Evolutionary conservation across 2,113 vertebrate species (phyloP), one percentile per base, ranked within the genome.

Genomic region (Archocentrus centrarchus): DNA sequence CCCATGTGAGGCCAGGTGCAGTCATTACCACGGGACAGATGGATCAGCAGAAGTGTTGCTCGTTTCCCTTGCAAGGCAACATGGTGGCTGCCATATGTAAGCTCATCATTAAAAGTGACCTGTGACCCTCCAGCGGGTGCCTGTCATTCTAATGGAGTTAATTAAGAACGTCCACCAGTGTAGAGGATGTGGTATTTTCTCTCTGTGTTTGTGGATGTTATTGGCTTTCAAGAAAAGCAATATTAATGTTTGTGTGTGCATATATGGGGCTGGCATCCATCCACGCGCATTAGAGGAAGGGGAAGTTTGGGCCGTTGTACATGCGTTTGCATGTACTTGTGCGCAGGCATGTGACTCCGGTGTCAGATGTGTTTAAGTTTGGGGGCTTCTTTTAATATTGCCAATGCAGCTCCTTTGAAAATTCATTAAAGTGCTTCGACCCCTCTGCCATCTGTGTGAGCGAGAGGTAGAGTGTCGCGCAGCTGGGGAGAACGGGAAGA

Each of bases 391-490:
- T 94, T 95, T 94, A 93, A 95, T 94, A 94, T 94, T 90, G 89
- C 91, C 93, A 89, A 85, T 81, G 82, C 89, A 59, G 79, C 83
- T 90, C 83, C 93, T 93, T 95, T 91, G 94, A 95, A 94, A 95
- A 95, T 95, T 93, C 92, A 96, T 96, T 95, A 93, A 95, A 95
- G 90, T 66, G 89, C 90, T 91, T 79, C 79, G 91, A 94, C 92
- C 94, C 86, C 77, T 79, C 80, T 89, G 92, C 93, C 94, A 95
- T 95, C 94, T 95, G 93, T 79, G 88, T 44, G 77, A 82, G 83
- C 18, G 39, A 80, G 91, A n/a, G 64, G 75, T 76, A 64, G 80
- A 39, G 83, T 86, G 82, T 64, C 27, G 27, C 75, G 89, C 90
- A 91, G 90, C 90, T 87, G 85, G 82, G 91, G 87, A 93, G 81